A percentile compares a stretch with the other conserved stretches of the same genome.
Evolutionary conservation across 1,140 invertebrate genomes (phyloP).

Genomic region (Megathymus violae): DNA sequence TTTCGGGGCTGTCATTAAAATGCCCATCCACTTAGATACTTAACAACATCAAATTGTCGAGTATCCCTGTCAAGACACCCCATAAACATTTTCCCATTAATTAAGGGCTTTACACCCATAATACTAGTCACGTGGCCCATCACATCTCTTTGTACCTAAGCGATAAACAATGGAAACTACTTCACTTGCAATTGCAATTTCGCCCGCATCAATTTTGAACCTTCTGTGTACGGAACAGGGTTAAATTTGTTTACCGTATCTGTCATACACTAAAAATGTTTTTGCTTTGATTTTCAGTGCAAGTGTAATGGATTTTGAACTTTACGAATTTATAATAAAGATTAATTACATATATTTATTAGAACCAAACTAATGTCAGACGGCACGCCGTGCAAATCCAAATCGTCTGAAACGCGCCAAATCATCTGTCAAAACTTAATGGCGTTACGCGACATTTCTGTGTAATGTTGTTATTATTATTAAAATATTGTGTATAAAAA

Average conservation of each 20-base stretch:
- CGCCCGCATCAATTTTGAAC: slow-evolving; percentile 15
- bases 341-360: too few species aligned
- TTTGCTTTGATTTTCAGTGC: not conserved
- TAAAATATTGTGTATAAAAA: slow-evolving; percentile 17
- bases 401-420: slow-evolving; percentile 42
- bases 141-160: slow-evolving; percentile 49
- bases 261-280: not conserved
- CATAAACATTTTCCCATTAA: slow-evolving; percentile 58
- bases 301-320: slow-evolving; percentile 10
- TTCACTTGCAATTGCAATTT: slow-evolving; percentile 17
- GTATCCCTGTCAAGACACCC: slow-evolving; percentile 30
- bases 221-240: not conserved
- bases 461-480: slow-evolving; percentile 30
- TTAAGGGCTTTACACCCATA: slow-evolving; percentile 54
- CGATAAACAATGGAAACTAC: slow-evolving; percentile 43
- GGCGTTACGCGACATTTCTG: slow-evolving; percentile 47
- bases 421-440: slow-evolving; percentile 60
- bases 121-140: slow-evolving; percentile 56
- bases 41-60: not conserved
- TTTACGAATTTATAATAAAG: not conserved
- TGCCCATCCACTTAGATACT: not conserved
- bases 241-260: not conserved
- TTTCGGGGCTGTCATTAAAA: too few species aligned
- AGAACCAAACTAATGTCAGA: not conserved
- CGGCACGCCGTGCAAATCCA: slow-evolving; percentile 38